Base-by-base conservation (phyloP, 2,888 invertebrate species). In the Gandaritis pyraliata region DNA sequence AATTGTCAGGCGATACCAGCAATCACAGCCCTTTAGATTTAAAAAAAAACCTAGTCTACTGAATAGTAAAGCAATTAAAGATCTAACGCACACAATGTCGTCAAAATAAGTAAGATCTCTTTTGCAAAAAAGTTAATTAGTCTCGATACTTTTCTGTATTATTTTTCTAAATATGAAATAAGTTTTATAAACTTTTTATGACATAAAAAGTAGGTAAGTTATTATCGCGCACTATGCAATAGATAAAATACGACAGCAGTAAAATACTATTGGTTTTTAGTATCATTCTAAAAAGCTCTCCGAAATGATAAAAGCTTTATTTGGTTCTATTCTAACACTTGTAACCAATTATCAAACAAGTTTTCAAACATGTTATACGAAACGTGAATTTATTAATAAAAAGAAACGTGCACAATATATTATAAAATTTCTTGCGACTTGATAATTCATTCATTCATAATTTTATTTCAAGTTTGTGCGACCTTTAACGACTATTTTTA, bases 401-500 rank as follows among this genome's bases (percentile, higher is more conserved):
- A 41, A 52, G 15, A 51, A 53, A 50, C 50, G 30, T 52, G 47
- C 23, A 47, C n/a, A 33, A 16, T 15, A 38, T 43, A 16, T 43
- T 11, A 50, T 38, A 55, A 49, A 60, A 46, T 45, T 33, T 36
- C 11, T 33, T 45, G 43, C 10, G 13, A 11, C 36, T 46, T 39
- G 39, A 41, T 41, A 39, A 50, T 46, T 49, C 46, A 16, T 47
- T n/a, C 51, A 61, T 61, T 61, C 56, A 61, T 50, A 59, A 66
- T 71, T n/a, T n/a, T n/a, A n/a, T n/a, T 48, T 36, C 50, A 45
- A 55, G 54, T 55, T 50, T 43, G 30, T 51, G 45, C 15, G 29
- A 39, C 15, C 18, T 51, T 18, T 47, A 8, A n/a, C n/a, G 13
- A 47, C 10, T 1, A 23, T 30, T 45, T 52, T 33, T 45, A 53